A percentile compares a stretch with the other conserved stretches of the same genome.
Evolutionary conservation across 2,797 vertebrate species (phyloP).

Genomic region (Ceyx erithaca): DNA sequence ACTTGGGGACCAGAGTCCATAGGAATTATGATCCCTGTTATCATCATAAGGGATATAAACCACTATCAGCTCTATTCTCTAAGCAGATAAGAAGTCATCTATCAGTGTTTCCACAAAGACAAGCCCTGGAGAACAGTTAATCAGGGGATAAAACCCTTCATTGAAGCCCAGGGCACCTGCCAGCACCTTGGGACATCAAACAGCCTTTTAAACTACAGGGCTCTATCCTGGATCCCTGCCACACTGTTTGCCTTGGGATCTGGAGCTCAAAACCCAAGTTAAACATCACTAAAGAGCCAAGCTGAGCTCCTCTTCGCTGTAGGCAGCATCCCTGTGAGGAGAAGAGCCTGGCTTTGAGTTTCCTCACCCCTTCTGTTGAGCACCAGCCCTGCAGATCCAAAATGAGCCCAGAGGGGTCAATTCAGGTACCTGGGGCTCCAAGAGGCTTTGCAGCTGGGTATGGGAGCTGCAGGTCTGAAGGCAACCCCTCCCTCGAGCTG

Average conservation of each 20-base stretch:
- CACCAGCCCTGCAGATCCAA: no score
- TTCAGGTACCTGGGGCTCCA: fast-evolving
- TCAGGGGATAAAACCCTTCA: background rate
- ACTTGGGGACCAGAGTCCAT: background rate
- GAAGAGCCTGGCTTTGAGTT: background rate
- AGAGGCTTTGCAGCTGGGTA: background rate
- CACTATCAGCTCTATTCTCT: background rate
- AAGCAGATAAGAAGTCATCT: background rate
- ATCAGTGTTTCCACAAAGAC: background rate
- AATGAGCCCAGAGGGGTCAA: background rate
- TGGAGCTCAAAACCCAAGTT: background rate
- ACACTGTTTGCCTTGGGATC: fast-evolving
- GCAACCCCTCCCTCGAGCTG: background rate
- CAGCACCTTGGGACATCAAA: background rate
- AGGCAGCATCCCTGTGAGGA: background rate
- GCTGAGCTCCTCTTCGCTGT: background rate
- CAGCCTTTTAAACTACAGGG: background rate
- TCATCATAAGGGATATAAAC: background rate
- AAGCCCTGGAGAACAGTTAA: background rate
- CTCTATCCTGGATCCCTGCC: background rate
- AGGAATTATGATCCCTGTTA: background rate
- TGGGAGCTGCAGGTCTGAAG: background rate
- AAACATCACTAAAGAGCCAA: background rate
- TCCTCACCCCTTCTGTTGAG: background rate
- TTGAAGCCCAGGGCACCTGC: background rate